Evolutionary conservation across 2,888 invertebrate species (phyloP).

Genomic region (Morpho achilles): DNA sequence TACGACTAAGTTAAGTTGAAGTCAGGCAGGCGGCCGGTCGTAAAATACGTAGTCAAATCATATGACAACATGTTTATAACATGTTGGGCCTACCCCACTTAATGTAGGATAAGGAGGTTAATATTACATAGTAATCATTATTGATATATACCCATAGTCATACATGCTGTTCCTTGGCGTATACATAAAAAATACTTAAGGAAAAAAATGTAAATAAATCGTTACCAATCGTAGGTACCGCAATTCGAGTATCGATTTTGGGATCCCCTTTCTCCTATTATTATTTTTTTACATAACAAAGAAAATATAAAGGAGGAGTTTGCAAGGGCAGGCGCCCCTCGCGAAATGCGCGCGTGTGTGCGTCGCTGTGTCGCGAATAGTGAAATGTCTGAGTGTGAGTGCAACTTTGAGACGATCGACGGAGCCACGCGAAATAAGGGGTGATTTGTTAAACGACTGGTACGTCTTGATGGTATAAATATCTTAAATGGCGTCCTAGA

Average conservation of each 20-base stretch:
- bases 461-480: conserved; percentile 38
- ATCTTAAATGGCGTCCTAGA: too few relatives aligned
- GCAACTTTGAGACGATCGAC: conserved; percentile 73
- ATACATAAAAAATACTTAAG: too few relatives aligned
- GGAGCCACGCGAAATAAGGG: conserved; percentile 63
- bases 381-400: conserved; percentile 40
- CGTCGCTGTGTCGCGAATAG: conserved; percentile 34
- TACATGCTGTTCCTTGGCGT: too few relatives aligned
- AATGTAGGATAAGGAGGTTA: too few relatives aligned
- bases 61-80: too few relatives aligned
- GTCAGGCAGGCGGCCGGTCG: too few relatives aligned
- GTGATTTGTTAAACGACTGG: conserved; percentile 47
- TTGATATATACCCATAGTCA: too few relatives aligned
- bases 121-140: too few relatives aligned
- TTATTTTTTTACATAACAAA: conserved; percentile 78
- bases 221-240: conserved; percentile 45
- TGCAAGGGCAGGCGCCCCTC: conserved; percentile 64
- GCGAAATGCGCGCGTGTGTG: conserved; percentile 38
- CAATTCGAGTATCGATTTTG: conserved; percentile 72
- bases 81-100: too few relatives aligned
- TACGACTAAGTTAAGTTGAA: too few relatives aligned
- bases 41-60: too few relatives aligned
- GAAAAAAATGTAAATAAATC: conserved; percentile 23
- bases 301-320: conserved; percentile 77
- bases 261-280: conserved; percentile 74